Percentiles rank a stretch among this genome's conserved stretches.
These are phyloP conservation scores for Capitulum mitella DNA, from an alignment of 2,888 invertebrate species.

Conservation along the genomic window DNA sequence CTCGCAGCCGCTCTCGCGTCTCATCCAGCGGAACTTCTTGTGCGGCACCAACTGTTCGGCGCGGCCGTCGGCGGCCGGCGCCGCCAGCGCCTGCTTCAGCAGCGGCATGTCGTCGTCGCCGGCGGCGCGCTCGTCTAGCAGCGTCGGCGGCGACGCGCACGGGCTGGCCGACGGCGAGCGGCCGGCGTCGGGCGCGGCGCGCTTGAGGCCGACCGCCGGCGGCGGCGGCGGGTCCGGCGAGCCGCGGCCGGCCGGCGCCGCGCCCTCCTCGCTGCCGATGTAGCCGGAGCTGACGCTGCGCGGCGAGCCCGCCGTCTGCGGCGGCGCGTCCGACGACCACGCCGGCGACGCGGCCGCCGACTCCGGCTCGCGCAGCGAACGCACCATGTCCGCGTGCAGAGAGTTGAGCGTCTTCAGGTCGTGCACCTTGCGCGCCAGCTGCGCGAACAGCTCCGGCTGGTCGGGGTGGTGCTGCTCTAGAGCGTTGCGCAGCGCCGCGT, in stretches of 20 bases:
- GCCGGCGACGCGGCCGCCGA: slow-evolving; percentile 29
- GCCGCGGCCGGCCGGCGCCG: background rate
- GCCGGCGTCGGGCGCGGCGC: slow-evolving; percentile 41
- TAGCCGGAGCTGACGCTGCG: slow-evolving; percentile 21
- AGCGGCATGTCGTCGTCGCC: slow-evolving; percentile 73
- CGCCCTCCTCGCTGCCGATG: slow-evolving; percentile 18
- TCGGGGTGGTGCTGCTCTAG: slow-evolving; percentile 69
- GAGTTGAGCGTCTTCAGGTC: slow-evolving; percentile 92
- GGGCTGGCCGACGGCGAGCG: background rate
- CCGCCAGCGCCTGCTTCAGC: slow-evolving; percentile 70
- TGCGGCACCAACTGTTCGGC: slow-evolving; percentile 94
- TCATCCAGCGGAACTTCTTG: slow-evolving; percentile 70
- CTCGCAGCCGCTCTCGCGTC: slow-evolving; percentile 47
- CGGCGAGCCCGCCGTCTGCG: slow-evolving; percentile 57
- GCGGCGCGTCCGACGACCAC: slow-evolving; percentile 39
- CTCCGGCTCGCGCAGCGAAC: slow-evolving; percentile 77
- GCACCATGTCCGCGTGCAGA: slow-evolving; percentile 87
- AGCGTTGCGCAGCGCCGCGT: slow-evolving; percentile 68
- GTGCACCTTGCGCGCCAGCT: slow-evolving; percentile 87
- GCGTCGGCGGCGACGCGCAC: background rate
- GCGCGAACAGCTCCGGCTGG: slow-evolving; percentile 46
- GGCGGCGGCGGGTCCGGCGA: background rate
- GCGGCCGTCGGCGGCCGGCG: slow-evolving; percentile 81
- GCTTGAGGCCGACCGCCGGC: background rate
- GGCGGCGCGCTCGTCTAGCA: slow-evolving; percentile 27